Base-by-base conservation (phyloP, 2,888 invertebrate species). In the Theodoxus fluviatilis region DNA sequence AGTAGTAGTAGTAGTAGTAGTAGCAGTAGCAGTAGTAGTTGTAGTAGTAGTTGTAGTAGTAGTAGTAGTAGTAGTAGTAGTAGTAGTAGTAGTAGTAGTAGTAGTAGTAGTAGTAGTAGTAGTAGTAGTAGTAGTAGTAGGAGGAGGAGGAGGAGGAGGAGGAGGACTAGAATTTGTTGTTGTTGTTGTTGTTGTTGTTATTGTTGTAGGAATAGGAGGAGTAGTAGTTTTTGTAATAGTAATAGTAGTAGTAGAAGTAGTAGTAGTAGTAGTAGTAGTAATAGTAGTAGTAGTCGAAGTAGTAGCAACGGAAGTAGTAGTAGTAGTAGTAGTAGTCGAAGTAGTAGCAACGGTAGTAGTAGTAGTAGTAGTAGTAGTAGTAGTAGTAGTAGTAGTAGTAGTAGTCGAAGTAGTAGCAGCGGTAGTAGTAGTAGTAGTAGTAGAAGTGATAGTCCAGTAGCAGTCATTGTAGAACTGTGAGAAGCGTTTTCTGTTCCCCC, bases 311-410 rank as follows among this genome's bases (percentile, higher is more conserved):
- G 22, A 12, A 64, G 38, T 64, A 37, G 64, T 64, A 64, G 22
- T 64, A 37, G n/a, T 64, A 37, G 40, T 64, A 64, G 64, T 40
- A 64, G 64, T 37, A 64, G 64, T 37, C 7, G 64, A 38, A 64
- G 64, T 64, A 37, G 38, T 37, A 64, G 64, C 38, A 43, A n/a
- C 52, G 33, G 35, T 71, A 55, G 66, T 67, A 67, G 66, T 66
- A 55, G 43, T 66, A 67, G 70, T 67, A 70, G 66, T 57, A 67
- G 71, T 71, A 61, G 67, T 67, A 61, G 71, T 59, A 47, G 61
- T 71, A 67, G 67, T 55, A 67, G 71, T 71, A 67, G 67, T 61
- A 71, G 71, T 71, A 67, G 67, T 67, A 70, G 67, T 68, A 67
- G 57, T 61, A 59, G 61, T 68, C 3, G 59, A 49, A 71, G 59